phyloP scores from a whole-genome alignment of 64 coral and sea anemone species.

The Actinia tenebrosa region DNA sequence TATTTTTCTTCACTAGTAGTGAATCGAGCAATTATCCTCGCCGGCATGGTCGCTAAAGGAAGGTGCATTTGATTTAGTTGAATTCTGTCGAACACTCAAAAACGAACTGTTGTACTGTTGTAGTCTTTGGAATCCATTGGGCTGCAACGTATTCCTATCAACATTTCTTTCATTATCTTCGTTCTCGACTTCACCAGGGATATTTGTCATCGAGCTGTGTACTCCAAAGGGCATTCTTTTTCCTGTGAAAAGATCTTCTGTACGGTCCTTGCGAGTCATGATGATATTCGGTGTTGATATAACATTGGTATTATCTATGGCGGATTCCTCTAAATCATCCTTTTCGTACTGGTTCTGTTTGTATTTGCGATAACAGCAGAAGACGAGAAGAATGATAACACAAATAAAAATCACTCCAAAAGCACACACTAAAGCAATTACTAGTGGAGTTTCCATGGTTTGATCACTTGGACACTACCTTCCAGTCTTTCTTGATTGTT shows the following conservation, averaged over 20 bases:
- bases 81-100: background rate
- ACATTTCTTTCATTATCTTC: background rate
- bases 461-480: background rate
- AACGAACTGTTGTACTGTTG: background rate
- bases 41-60: background rate
- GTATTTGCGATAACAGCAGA: background rate
- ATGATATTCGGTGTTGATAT: background rate
- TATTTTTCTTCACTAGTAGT: background rate
- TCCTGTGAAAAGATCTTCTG: background rate
- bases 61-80: background rate
- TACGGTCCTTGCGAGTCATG: background rate
- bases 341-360: background rate
- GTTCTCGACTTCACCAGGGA: background rate
- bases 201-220: background rate
- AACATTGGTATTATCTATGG: background rate
- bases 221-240: slow-evolving; percentile 8
- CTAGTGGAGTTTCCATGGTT: background rate
- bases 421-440: background rate
- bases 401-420: background rate
- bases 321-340: background rate
- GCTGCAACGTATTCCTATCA: background rate
- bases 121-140: background rate
- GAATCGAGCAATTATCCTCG: background rate
- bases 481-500: too few relatives aligned
- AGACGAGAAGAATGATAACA: background rate